A percentile compares a stretch with the other conserved stretches of the same genome.
phyloP scores from a whole-genome alignment of 2,113 vertebrate species.

The Acanthisitta chloris region DNA sequence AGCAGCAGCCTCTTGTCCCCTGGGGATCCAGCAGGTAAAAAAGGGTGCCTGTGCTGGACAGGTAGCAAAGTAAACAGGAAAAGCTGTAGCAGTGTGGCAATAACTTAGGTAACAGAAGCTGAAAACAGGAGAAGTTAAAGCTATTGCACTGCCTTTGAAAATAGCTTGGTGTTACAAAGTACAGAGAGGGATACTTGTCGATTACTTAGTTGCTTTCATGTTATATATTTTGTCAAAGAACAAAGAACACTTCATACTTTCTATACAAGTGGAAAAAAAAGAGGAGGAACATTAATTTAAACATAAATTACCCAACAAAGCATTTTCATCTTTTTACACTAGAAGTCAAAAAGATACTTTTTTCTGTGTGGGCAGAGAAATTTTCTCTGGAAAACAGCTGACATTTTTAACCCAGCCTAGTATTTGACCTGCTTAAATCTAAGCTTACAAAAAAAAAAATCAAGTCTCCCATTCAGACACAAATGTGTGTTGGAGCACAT shows the following conservation, averaged over 20 bases:
- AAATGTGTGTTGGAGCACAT: not conserved
- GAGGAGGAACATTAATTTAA: no score
- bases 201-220: not conserved
- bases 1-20: no score
- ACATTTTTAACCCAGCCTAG: not conserved
- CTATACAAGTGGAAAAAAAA: not conserved
- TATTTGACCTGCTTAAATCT: not conserved
- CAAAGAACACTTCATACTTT: not conserved
- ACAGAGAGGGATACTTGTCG: not conserved
- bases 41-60: no score
- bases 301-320: not conserved
- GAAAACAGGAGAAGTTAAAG: not conserved
- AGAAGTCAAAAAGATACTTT: not conserved
- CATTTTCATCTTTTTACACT: not conserved
- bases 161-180: not conserved
- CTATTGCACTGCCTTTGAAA: not conserved
- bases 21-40: no score
- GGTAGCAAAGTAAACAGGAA: not conserved
- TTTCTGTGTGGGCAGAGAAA: not conserved
- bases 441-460: not conserved
- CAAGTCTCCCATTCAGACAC: not conserved
- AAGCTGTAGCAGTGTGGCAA: not conserved
- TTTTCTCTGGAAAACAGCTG: not conserved
- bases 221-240: not conserved
- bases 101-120: not conserved